These are phyloP conservation scores for Hafferia zeledoni DNA, from an alignment of 2,797 vertebrate genomes.

Conservation along the genomic window DNA sequence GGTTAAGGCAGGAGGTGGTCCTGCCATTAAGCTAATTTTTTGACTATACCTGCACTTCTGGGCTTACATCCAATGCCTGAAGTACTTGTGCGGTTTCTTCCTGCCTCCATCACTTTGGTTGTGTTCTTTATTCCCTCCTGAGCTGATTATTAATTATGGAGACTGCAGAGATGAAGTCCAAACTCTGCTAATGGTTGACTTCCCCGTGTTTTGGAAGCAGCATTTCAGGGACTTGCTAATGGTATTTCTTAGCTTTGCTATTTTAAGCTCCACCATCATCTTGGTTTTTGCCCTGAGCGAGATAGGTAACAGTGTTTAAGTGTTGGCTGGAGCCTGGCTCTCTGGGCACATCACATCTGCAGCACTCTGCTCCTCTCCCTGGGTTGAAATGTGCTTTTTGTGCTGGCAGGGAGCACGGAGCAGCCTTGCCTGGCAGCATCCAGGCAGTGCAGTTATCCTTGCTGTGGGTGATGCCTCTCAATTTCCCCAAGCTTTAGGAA, in stretches of 20 bases:
- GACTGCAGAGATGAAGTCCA: conserved; percentile 15
- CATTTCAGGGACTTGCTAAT: conserved; percentile 1
- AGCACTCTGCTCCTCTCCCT: not conserved
- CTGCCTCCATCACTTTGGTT: not conserved
- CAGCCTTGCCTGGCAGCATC: not conserved
- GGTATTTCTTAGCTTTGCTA: not conserved
- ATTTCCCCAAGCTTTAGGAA: not conserved
- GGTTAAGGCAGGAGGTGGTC: not conserved
- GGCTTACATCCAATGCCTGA: conserved; percentile 28
- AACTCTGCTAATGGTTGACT: conserved; percentile 39
- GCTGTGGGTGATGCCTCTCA: not conserved
- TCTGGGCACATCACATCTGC: not conserved
- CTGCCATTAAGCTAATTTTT: conserved; percentile 41
- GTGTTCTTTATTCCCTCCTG: conserved; percentile 16
- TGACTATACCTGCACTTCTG: conserved; percentile 22
- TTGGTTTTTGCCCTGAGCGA: not conserved
- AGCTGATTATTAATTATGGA: conserved; percentile 63
- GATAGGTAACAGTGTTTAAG: not conserved
- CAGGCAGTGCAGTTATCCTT: not conserved
- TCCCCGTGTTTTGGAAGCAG: not conserved
- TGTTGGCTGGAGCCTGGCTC: not conserved
- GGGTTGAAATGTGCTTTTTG: accelerated
- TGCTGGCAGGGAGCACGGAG: not conserved
- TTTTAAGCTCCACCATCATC: not conserved
- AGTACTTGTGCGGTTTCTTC: not conserved